Evolutionary conservation across 2,888 invertebrate species (phyloP), one percentile per base, ranked within the genome.

Genomic region (Hydrotaea cyrtoneurina): DNA sequence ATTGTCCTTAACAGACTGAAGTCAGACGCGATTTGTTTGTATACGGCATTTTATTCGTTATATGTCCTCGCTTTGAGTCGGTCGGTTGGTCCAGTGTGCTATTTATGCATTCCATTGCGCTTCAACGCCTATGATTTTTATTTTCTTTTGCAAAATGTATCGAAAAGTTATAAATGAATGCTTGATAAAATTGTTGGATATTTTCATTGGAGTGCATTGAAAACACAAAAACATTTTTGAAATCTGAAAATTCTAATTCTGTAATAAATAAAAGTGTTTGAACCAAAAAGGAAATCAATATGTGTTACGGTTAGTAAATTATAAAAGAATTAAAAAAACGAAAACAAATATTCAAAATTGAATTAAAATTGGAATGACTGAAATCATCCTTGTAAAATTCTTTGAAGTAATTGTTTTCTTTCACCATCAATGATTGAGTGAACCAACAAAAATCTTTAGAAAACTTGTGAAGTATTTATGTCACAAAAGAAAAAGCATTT

Each of bases 221-320:
- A n/a, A n/a, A n/a, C n/a, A n/a, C n/a, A n/a, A n/a, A n/a, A n/a
- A 59, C 11, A n/a, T n/a, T 19, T 31, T 31, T 31, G 7, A 31
- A 43, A 39, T 66, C 39, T 66, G 66, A 66, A 21, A 15, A 66
- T 8, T 43, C 19, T 17, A 50, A 36, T 82, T 59, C 19, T 11
- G 23, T 66, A 36, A 78, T n/a, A 46, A 50, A 69, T 53, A 71
- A 23, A 57, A 59, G 13, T 69, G 69, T 66, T 50, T 72, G 64
- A 71, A 74, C 17, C 11, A 26, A 75, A 21, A 72, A 64, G 11
- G 21, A 64, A 36, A 59, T 23, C 13, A 82, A 75, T 50, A 82
- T 82, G 82, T 82, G 78, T 71, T 82, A 82, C 26, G 82, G 78
- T 82, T 78, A 43, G 78, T 82, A 78, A 53, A 80, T 69, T 39